Evolutionary conservation across 1,140 invertebrate genomes (phyloP), one percentile per base, ranked within the genome.

Genomic region (Magallana gigas): DNA sequence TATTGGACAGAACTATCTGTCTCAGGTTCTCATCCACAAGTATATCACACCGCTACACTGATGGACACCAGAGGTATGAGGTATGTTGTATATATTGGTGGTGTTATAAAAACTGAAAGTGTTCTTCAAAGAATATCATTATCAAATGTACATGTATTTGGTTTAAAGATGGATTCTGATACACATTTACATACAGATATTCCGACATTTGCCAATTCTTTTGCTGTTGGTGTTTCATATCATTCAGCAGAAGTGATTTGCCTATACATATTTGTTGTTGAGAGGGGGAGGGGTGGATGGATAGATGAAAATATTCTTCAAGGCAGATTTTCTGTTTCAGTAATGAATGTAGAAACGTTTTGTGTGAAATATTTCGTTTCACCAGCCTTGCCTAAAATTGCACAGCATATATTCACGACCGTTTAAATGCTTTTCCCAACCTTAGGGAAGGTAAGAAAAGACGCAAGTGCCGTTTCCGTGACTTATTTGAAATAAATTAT

Each of bases 1-100:
- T 48, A 9, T 56, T 81, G 76, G 76, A 81, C 62, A 8, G 18
- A 68, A 68, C 62, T 68, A n/a, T 68, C 62, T 68, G 62, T 68
- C 7, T 16, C 12, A 8, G 62, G 62, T 16, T n/a, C 62, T 36
- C 8, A 29, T 6, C 76, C 76, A 12, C 12, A n/a, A 81, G 76
- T 8, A 36, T 81, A 81, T n/a, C 76, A 81, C n/a, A 81, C 76
- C 48, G 76, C 76, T 6, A 12, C 18, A 14, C 14, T 81, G 29
- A 57, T 81, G 56, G 56, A 81, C n/a, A 57, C 48, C 76, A 81
- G n/a, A 81, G 76, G 76, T 81, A 11, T 36, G n/a, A 81, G 76
- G 76, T 81, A 11, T 36, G 48, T 81, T 81, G 56, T 81, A 36
- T 81, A 81, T 57, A 11, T 81, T 29, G 76, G 76, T 12, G 76